Percentiles rank a stretch among this genome's conserved stretches.
Evolutionary conservation across 2,113 vertebrate species (phyloP).

Genomic region (Ameiurus melas): DNA sequence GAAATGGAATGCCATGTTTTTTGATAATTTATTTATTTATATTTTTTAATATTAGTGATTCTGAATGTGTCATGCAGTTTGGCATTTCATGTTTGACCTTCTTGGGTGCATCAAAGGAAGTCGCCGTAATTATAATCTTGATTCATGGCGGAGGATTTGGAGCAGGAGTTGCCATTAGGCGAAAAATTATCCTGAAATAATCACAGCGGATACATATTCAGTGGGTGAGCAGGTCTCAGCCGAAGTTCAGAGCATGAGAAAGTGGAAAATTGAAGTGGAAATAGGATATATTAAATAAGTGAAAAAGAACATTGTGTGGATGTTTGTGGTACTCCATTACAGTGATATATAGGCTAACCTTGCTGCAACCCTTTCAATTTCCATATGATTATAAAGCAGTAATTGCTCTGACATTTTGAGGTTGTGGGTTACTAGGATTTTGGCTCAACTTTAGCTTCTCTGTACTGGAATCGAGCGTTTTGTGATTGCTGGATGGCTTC

Average conservation of each 20-base stretch:
- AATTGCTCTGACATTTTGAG: conserved; percentile 56
- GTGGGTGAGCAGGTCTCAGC: conserved; percentile 30
- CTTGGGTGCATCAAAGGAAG: conserved; percentile 32
- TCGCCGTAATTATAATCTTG: conserved; percentile 36
- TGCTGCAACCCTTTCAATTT: conserved; percentile 45
- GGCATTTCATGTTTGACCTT: conserved; percentile 23
- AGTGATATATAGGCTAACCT: conserved; percentile 45
- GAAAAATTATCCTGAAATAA: conserved; percentile 39
- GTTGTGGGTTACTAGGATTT: conserved; percentile 45
- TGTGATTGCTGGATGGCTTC: conserved; percentile 49
- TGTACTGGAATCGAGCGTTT: conserved; percentile 45
- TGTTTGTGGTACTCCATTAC: conserved; percentile 49
- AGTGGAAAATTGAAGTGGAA: conserved; percentile 42
- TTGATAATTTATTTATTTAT: background rate
- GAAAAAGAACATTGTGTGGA: conserved; percentile 36
- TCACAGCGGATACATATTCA: conserved; percentile 31
- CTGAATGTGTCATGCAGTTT: conserved; percentile 20
- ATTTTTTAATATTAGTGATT: background rate
- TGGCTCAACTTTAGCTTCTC: conserved; percentile 38
- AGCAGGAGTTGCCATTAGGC: conserved; percentile 41
- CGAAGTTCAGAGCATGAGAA: conserved; percentile 30
- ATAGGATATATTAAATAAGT: conserved; percentile 47
- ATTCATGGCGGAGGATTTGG: conserved; percentile 32
- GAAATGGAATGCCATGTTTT: conserved; percentile 13
- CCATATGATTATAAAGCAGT: conserved; percentile 40